Evolutionary conservation across 2,888 invertebrate species (phyloP).

Genomic region (Nomada hirtipes): DNA sequence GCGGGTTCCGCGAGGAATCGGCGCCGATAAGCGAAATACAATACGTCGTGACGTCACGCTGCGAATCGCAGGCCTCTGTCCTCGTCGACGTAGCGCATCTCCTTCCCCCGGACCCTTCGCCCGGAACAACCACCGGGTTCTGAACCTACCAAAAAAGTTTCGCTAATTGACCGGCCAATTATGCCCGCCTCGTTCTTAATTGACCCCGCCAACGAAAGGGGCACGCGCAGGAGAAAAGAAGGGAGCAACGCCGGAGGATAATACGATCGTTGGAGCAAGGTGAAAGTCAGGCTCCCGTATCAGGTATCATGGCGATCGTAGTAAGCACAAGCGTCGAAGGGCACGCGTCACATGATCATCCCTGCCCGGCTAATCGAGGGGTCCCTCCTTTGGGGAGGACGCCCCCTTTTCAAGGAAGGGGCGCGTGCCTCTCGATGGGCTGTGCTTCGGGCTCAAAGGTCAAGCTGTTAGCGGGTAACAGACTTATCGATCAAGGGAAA

Average conservation of each 20-base stretch:
- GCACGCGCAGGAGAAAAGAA: too few relatives aligned
- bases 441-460: conserved; percentile 29
- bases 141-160: too few relatives aligned
- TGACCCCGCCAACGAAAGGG: too few relatives aligned
- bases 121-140: neutral
- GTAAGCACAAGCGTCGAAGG: conserved; percentile 9
- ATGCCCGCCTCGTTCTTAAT: too few relatives aligned
- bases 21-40: conserved; percentile 82
- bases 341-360: conserved; percentile 29
- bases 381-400: neutral
- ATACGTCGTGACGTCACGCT: conserved; percentile 81
- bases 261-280: neutral
- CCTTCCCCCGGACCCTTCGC: conserved; percentile 1
- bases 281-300: conserved; percentile 13
- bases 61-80: conserved; percentile 54
- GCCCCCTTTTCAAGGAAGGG: neutral
- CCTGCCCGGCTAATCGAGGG: conserved; percentile 28
- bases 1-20: conserved; percentile 76
- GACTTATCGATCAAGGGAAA: too few relatives aligned
- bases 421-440: conserved; percentile 54
- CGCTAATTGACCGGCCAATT: too few relatives aligned
- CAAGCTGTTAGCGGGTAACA: conserved; percentile 22
- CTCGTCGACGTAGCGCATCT: neutral
- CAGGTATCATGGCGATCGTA: conserved; percentile 17
- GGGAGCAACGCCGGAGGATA: neutral